A percentile compares a stretch with the other conserved stretches of the same genome.
Evolutionary conservation across 2,113 vertebrate genomes (phyloP).

Genomic region (Phoenicopterus ruber): DNA sequence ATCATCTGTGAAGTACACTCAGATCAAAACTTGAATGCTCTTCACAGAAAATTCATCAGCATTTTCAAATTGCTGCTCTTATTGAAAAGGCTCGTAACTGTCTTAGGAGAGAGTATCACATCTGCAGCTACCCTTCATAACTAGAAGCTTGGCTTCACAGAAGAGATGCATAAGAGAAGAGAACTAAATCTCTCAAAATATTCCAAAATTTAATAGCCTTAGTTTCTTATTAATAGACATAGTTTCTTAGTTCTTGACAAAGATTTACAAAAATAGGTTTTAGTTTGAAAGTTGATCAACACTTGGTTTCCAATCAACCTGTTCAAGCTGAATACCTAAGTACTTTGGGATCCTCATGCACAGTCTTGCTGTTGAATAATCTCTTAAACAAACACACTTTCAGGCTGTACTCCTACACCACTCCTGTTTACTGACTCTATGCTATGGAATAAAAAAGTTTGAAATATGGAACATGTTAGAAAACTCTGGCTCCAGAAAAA

Average conservation of each 20-base stretch:
- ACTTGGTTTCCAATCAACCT: not conserved
- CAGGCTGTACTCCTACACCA: not conserved
- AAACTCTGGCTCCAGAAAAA: not conserved
- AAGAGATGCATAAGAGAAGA: not conserved
- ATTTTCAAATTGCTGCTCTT: not conserved
- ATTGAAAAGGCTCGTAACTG: not conserved
- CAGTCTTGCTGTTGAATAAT: not conserved
- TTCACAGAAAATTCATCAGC: not conserved
- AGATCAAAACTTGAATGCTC: not conserved
- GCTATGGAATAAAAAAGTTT: not conserved
- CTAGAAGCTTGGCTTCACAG: not conserved
- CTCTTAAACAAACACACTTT: not conserved
- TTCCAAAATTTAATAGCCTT: not conserved
- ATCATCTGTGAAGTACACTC: not conserved
- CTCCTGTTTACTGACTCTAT: not conserved
- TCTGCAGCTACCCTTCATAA: not conserved
- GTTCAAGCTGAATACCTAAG: not conserved
- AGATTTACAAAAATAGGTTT: not conserved
- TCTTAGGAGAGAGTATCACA: not conserved
- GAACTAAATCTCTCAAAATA: not conserved
- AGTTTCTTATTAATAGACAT: too few species aligned
- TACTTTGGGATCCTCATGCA: not conserved
- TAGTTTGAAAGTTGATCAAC: not conserved
- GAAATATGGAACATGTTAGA: not conserved
- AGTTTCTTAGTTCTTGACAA: not conserved